Evolutionary conservation across 1,140 invertebrate species (phyloP), one percentile per base, ranked within the genome.

Genomic region (Diorhabda sublineata): DNA sequence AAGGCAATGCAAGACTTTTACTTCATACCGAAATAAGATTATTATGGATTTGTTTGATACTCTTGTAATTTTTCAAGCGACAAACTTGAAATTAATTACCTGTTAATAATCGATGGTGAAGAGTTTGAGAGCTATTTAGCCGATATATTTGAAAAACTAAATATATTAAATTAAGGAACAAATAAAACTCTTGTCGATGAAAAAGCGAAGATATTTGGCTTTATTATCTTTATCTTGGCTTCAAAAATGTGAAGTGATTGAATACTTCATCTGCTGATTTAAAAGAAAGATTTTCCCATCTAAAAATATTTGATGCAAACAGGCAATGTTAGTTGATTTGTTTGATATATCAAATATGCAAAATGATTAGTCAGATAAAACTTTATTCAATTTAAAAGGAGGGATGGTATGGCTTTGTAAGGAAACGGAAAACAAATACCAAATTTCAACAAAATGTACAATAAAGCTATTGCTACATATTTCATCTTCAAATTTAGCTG

Each of bases 11-110:
- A 11, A 11, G 11, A 11, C 11, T 11, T 11, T 11, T 11, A 26
- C 26, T 26, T 26, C 26, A 26, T 26, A 26, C 26, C 26, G 26
- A 26, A 26, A 26, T 26, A 74, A 73, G 73, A 74, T 58, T 73
- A 70, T 73, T 74, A 70, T 70, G 71, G 64, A 70, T 70, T 61
- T 61, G 44, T 67, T 72, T 72, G 71, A 67, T 70, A 72, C 64
- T 72, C 67, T 72, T 61, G 64, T 64, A 64, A 70, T 70, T 73
- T 73, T 71, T 73, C 61, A 71, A 68, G 62, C 57, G 59, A 71
- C 69, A 73, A 73, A 71, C 65, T 61, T 73, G 69, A 73, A 73
- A 70, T 70, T 68, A 72, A 70, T 62, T 66, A 71, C 71, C 66
- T 73, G 66, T 73, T 71, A 73, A 73, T 61, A 65, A 61, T 69